A percentile compares a stretch with the other conserved stretches of the same genome.
Conservation (phyloP, 2,113 vertebrate species). For the Crocuta crocuta region DNA sequence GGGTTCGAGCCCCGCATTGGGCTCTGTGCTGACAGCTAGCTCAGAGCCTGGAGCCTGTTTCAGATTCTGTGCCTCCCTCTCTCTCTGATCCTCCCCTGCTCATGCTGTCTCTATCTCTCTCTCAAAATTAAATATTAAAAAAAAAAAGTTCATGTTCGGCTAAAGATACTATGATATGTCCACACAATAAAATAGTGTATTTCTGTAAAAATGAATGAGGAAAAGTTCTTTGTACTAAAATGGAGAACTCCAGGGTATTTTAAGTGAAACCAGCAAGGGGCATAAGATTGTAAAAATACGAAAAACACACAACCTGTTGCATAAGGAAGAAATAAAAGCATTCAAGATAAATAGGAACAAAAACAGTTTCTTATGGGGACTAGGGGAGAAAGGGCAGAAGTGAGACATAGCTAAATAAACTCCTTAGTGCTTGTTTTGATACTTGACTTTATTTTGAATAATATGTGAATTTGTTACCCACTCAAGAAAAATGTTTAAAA, state of each 20-base stretch:
- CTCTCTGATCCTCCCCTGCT: too few relatives aligned
- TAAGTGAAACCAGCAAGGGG: conserved; percentile 15
- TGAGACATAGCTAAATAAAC: not conserved
- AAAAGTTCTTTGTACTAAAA: conserved; percentile 26
- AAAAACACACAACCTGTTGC: not conserved
- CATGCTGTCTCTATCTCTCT: too few relatives aligned
- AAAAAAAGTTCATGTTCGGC: not conserved
- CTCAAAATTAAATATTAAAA: too few relatives aligned
- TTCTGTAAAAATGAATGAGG: conserved; percentile 55
- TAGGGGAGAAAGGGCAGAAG: not conserved
- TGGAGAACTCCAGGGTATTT: not conserved
- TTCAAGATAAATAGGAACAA: conserved; percentile 42
- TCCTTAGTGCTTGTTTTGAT: conserved; percentile 33
- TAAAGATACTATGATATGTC: not conserved
- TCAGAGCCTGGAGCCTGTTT: too few relatives aligned
- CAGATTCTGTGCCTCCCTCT: too few relatives aligned
- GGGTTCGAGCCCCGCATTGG: too few relatives aligned
- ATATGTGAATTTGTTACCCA: conserved; percentile 20
- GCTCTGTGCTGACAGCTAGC: too few relatives aligned
- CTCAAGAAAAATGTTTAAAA: conserved; percentile 13
- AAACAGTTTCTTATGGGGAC: not conserved
- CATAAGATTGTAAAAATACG: conserved; percentile 10
- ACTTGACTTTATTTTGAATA: conserved; percentile 19
- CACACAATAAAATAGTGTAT: not conserved
- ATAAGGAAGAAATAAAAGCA: conserved; percentile 27